Evolutionary conservation across 2,888 invertebrate genomes (phyloP).

Genomic region (Philereme transversata): DNA sequence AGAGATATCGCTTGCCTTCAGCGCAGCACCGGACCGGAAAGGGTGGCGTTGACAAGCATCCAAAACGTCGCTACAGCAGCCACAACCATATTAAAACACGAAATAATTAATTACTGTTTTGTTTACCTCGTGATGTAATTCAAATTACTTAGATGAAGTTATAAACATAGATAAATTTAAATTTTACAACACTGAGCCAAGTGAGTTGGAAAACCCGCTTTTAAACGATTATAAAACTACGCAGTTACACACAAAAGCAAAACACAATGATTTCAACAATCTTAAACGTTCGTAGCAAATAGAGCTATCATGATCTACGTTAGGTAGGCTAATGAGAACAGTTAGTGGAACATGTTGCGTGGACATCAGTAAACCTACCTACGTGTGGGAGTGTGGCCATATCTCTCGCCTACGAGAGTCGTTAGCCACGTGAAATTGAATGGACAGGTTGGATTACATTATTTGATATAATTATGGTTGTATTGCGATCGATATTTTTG

Average conservation of each 20-base stretch:
- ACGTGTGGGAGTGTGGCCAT: constrained; percentile 33
- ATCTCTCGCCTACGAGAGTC: constrained; percentile 33
- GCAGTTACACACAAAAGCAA: constrained; percentile 9
- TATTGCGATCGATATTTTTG: too few species aligned
- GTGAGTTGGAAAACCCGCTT: too few species aligned
- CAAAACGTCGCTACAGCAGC: too few species aligned
- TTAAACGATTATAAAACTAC: background rate
- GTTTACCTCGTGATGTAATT: too few species aligned
- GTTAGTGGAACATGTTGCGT: constrained; percentile 16
- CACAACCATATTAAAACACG: too few species aligned
- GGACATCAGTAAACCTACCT: constrained; percentile 1
- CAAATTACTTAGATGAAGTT: too few species aligned
- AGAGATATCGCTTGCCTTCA: too few species aligned
- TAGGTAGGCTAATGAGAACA: constrained; percentile 22
- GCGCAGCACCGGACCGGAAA: too few species aligned
- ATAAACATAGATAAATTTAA: too few species aligned
- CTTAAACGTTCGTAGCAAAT: constrained; percentile 6
- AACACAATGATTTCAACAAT: constrained; percentile 1
- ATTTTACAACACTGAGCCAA: too few species aligned
- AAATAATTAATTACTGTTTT: too few species aligned
- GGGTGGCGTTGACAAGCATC: too few species aligned
- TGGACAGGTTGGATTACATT: constrained; percentile 1
- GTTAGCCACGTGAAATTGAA: constrained; percentile 11
- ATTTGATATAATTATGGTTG: background rate
- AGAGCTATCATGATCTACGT: constrained; percentile 20